phyloP scores from a whole-genome alignment of 2,888 invertebrate species.

The Theodoxus fluviatilis region DNA sequence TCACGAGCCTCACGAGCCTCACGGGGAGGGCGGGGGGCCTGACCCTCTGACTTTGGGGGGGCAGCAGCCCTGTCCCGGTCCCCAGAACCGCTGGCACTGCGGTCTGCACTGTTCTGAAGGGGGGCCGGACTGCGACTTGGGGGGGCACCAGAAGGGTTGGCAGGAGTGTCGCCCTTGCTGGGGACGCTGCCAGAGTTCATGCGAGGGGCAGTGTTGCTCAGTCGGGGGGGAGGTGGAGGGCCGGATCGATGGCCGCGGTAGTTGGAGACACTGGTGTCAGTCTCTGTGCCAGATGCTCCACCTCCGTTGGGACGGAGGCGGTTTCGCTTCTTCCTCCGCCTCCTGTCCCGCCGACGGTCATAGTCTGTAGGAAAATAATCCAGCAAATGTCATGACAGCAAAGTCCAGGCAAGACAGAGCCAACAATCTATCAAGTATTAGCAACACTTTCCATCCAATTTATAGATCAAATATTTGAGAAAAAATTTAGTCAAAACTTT shows the following conservation, averaged over 20 bases:
- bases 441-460: too few relatives aligned
- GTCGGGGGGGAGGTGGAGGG: too few relatives aligned
- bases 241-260: constrained; percentile 36
- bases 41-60: constrained; percentile 25
- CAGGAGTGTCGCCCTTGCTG: constrained; percentile 10
- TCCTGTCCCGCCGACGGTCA: constrained; percentile 34
- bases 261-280: constrained; percentile 55
- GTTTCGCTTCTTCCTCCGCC: constrained; percentile 41
- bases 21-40: neutral
- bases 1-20: constrained; percentile 24
- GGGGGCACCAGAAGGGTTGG: neutral
- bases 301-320: constrained; percentile 48
- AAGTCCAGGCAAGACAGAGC: too few relatives aligned
- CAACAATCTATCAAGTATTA: too few relatives aligned
- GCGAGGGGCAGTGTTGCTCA: constrained; percentile 11
- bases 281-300: constrained; percentile 56
- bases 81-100: constrained; percentile 21
- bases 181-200: constrained; percentile 7
- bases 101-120: constrained; percentile 20
- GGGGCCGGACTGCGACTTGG: constrained; percentile 18
- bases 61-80: constrained; percentile 1
- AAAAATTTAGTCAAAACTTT: too few relatives aligned
- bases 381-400: too few relatives aligned
- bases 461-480: too few relatives aligned
- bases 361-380: constrained; percentile 32